Evolutionary conservation across 2,888 invertebrate genomes (phyloP), one percentile per base, ranked within the genome.

Genomic region (Nomada ruficornis): DNA sequence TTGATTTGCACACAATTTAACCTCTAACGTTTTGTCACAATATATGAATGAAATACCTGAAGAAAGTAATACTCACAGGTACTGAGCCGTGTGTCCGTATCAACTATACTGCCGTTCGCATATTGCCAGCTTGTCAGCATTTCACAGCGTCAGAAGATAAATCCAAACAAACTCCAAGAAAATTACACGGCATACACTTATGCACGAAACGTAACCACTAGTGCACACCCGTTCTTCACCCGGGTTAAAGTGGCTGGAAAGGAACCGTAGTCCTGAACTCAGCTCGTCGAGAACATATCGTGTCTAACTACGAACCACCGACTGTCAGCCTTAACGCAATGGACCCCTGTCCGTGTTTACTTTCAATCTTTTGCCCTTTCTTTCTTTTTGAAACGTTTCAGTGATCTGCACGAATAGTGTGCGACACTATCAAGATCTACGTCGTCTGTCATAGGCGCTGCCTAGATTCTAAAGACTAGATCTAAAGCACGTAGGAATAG

Each of bases 51-150:
- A 59, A 54, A 65, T 26, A 0, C 10, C 0, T 9, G 18, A 23
- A 36, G 23, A 18, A 63, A 29, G 5, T 72, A 20, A 42, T 64
- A 91, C 92, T 92, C 81, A 92, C 92, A 89, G 86, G 81, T 89
- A 85, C 79, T 77, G 78, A 80, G 87, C 87, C 86, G 88, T 85
- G 88, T 85, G 74, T 89, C 88, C 84, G 87, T 88, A 84, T 83
- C 87, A 83, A 88, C 89, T 92, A 91, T 86, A 84, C 83, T 86
- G 88, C 89, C 85, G 82, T 83, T 86, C 76, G 86, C 91, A 90
- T 91, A 86, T 86, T 85, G 90, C 90, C 90, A 90, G 85, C 91
- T 88, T 85, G 89, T 92, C 91, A 91, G 92, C 92, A 92, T 92
- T 89, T 92, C 92, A 92, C 92, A 84, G 89, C 86, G 89, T 89